Conservation (phyloP, 2,888 invertebrate genomes). For the Acanthacorydalis orientalis region DNA sequence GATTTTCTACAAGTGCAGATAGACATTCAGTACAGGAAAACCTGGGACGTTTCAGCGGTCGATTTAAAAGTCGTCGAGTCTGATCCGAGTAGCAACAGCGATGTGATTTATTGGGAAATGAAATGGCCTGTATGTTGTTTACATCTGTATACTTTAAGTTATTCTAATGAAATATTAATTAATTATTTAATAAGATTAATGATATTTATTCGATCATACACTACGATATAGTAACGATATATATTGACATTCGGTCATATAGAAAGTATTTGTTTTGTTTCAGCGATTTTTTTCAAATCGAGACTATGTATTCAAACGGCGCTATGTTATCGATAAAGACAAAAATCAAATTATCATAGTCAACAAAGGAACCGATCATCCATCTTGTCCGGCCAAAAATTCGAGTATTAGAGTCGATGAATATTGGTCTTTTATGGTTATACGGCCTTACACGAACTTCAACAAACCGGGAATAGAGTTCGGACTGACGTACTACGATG, state of each 20-base stretch:
- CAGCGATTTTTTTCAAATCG: constrained; percentile 69
- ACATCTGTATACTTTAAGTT: neutral
- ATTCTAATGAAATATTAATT: too few species aligned
- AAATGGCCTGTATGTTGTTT: constrained; percentile 57
- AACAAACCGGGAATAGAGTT: constrained; percentile 59
- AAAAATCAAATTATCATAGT: constrained; percentile 43
- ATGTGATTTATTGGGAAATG: constrained; percentile 78
- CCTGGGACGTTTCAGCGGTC: constrained; percentile 68
- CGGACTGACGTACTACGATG: constrained; percentile 74
- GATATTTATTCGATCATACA: too few species aligned
- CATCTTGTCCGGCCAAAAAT: constrained; percentile 44
- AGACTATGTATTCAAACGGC: constrained; percentile 69
- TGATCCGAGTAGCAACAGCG: constrained; percentile 43
- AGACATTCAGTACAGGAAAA: constrained; percentile 57
- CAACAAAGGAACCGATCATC: constrained; percentile 53
- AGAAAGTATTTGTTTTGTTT: constrained; percentile 15
- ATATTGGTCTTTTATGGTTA: constrained; percentile 79
- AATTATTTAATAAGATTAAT: too few species aligned
- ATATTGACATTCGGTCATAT: too few species aligned
- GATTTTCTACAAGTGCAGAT: constrained; percentile 73
- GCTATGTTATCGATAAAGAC: constrained; percentile 40
- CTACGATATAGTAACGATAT: too few species aligned
- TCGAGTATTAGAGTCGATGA: constrained; percentile 57
- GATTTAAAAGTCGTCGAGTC: constrained; percentile 52
- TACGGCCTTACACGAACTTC: constrained; percentile 45